Conservation (phyloP, 2,797 vertebrate species). For the Phataginus tetradactyla region DNA sequence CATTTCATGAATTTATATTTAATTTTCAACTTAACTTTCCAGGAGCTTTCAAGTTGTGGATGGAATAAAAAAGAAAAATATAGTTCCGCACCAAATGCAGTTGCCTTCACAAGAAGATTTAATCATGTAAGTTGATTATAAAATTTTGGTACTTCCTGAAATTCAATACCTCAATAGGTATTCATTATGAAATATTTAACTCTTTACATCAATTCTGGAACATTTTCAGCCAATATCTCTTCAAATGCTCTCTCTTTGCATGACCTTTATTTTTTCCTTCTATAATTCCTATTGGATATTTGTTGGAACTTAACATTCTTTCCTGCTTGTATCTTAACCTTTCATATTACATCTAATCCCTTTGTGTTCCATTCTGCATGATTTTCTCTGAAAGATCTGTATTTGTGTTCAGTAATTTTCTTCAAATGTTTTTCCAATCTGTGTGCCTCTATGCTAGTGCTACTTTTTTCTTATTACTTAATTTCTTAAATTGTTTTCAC, state of each 20-base stretch:
- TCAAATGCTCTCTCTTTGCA: not conserved
- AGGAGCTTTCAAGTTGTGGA: conserved; percentile 99
- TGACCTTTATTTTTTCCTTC: not conserved
- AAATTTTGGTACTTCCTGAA: conserved; percentile 5
- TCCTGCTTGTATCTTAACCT: not conserved
- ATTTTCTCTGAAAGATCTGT: not conserved
- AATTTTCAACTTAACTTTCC: conserved; percentile 70
- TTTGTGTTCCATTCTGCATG: not conserved
- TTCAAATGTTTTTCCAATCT: not conserved
- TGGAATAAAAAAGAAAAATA: conserved; percentile 99
- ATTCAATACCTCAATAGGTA: not conserved
- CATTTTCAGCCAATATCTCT: not conserved
- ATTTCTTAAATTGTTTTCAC: conserved; percentile 3
- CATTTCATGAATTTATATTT: conserved; percentile 45
- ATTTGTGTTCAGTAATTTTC: not conserved
- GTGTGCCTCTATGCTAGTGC: not conserved
- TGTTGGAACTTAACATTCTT: not conserved
- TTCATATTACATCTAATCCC: not conserved
- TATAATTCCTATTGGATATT: not conserved
- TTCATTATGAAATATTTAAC: conserved; percentile 40
- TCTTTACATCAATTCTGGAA: not conserved
- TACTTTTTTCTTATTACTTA: not conserved
- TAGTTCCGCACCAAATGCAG: conserved; percentile 97
- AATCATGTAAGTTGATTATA: conserved; percentile 93
- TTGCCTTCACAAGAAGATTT: conserved; percentile 99